These are phyloP conservation scores for Asarcornis scutulata DNA, from an alignment of 2,113 vertebrate species.

Conservation along the genomic window DNA sequence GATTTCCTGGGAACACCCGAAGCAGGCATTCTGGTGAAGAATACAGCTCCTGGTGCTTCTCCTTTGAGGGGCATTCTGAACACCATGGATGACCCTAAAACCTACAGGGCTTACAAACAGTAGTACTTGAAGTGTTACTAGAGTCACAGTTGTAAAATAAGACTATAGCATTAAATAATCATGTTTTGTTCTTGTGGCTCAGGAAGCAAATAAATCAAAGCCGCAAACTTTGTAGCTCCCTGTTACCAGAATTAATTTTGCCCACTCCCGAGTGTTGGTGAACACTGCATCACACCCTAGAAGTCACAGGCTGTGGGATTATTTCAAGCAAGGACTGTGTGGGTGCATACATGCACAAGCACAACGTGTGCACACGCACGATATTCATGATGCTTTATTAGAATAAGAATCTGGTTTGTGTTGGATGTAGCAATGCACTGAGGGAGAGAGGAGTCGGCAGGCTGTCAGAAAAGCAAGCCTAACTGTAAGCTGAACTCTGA, in stretches of 20 bases:
- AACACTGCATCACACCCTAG: background rate
- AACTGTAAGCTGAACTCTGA: background rate
- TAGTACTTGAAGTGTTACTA: background rate
- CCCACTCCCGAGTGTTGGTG: background rate
- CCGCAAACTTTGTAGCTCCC: background rate
- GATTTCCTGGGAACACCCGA: background rate
- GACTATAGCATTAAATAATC: background rate
- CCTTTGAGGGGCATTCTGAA: background rate
- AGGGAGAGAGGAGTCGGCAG: background rate
- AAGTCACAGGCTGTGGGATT: background rate
- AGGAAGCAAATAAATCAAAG: background rate
- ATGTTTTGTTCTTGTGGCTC: background rate
- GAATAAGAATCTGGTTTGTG: background rate
- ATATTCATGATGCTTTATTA: background rate
- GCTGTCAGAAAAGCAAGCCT: background rate
- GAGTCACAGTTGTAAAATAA: background rate
- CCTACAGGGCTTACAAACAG: background rate
- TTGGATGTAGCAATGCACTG: background rate
- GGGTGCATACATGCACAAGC: fast-evolving
- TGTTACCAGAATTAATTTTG: background rate
- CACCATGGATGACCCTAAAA: background rate
- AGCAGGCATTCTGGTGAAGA: background rate
- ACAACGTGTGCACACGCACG: too few species aligned
- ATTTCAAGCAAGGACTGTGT: background rate
- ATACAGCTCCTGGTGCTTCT: background rate